phyloP scores from a whole-genome alignment of 1,140 invertebrate species.

The Drosophila bipectinata region DNA sequence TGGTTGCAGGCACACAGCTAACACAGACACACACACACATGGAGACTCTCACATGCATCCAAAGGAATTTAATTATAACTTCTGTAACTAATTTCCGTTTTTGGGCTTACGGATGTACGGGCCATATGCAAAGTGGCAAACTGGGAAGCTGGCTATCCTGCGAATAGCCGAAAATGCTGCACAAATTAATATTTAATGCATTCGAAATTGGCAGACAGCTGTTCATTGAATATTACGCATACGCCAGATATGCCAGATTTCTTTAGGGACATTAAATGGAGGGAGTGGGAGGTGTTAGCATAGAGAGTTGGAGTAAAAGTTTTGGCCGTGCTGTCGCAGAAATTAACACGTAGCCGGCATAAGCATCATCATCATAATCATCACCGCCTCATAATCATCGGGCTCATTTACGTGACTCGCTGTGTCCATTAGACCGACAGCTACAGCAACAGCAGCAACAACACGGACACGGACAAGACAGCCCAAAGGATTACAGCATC shows the following conservation, averaged over 20 bases:
- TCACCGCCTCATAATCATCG: slow-evolving; percentile 72
- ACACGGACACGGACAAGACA: slow-evolving; percentile 32
- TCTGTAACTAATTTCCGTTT: slow-evolving; percentile 80
- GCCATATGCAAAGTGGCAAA: slow-evolving; percentile 49
- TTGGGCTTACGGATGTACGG: slow-evolving; percentile 58
- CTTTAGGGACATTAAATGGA: background rate
- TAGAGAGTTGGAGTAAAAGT: slow-evolving; percentile 15
- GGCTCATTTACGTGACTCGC: slow-evolving; percentile 74
- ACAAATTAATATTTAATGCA: slow-evolving; percentile 78
- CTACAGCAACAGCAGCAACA: background rate
- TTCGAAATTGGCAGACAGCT: slow-evolving; percentile 47
- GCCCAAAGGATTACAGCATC: slow-evolving; percentile 75
- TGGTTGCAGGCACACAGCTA: slow-evolving; percentile 47
- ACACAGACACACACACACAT: background rate
- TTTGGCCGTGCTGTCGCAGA: slow-evolving; percentile 58
- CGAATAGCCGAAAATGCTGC: slow-evolving; percentile 55
- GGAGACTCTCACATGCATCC: slow-evolving; percentile 30
- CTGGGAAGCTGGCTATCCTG: background rate
- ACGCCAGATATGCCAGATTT: slow-evolving; percentile 30
- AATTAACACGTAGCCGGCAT: slow-evolving; percentile 73
- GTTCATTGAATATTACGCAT: slow-evolving; percentile 75
- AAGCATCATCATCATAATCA: slow-evolving; percentile 54
- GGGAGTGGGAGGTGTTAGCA: background rate
- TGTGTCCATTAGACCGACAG: slow-evolving; percentile 67
- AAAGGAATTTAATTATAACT: slow-evolving; percentile 80